Base-by-base conservation (phyloP, 2,888 invertebrate species). In the Ochropacha duplaris region DNA sequence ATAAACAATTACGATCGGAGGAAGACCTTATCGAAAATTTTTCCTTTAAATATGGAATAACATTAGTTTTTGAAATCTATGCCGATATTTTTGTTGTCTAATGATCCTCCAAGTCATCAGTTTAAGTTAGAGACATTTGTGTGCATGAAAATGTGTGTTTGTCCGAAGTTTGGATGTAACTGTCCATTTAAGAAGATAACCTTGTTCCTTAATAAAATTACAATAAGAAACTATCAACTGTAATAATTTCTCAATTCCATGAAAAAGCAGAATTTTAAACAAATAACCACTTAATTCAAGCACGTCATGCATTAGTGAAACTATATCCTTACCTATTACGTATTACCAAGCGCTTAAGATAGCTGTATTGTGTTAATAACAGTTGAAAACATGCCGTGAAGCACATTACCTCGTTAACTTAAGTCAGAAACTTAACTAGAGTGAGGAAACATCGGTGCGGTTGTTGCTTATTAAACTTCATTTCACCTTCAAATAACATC, bases 381-480 rank as follows among this genome's bases (percentile, higher is more conserved):
- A 78, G 79, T 83, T 79, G 77, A 76, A 79, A 85, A 82, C 80
- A 75, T 72, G 72, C 69, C 72, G 68, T 66, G 74, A 73, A 74
- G 76, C 76, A 68, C 65, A 81, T 78, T 74, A 74, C 72, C 78
- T 80, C 72, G 83, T 82, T 84, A 84, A 75, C 72, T 71, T 65
- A 59, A 76, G 69, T 69, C 70, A 63, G 72, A 69, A 78, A 78
- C 76, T 76, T 77, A 73, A 76, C 68, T 61, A 64, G 65, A 64
- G 60, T 64, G 69, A 54, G 62, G 70, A 70, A 78, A 78, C 80
- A 80, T 76, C 71, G 71, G 66, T 77, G 84, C 65, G 84, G 86
- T 85, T 75, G 71, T 67, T 76, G 79, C 82, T 83, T 86, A 86
- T 87, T 87, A 85, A 87, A 87, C 78, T 87, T 86, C 74, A 57